Conservation (phyloP, 2,888 invertebrate species). For the Frankliniella intonsa region DNA sequence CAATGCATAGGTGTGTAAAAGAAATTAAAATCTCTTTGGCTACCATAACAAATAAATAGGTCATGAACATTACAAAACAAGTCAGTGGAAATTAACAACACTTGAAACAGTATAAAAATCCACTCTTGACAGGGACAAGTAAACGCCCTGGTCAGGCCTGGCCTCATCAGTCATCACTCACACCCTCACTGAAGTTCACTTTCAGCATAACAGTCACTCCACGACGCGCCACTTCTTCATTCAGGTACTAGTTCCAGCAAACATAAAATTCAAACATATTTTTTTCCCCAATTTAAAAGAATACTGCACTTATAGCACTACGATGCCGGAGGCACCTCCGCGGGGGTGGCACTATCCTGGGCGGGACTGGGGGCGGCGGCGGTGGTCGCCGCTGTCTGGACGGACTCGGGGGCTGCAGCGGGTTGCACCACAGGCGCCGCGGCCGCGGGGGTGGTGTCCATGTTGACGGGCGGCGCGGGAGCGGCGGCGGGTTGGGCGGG, state of each 20-base stretch:
- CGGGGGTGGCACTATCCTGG: neutral
- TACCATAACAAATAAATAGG: slow-evolving; percentile 15
- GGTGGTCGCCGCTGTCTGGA: neutral
- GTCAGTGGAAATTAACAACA: neutral
- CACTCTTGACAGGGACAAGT: no score
- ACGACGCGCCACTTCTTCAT: neutral
- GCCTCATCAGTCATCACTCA: neutral
- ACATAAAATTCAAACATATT: neutral
- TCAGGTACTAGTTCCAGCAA: slow-evolving; percentile 17
- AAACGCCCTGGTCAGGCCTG: no score
- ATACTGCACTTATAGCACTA: neutral
- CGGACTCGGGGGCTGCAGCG: neutral
- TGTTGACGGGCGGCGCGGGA: neutral
- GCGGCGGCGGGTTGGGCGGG: neutral
- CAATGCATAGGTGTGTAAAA: neutral
- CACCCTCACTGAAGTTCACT: neutral
- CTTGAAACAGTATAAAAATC: no score
- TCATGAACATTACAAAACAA: neutral
- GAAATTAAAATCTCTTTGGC: slow-evolving; percentile 18
- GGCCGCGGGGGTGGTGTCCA: slow-evolving; percentile 2
- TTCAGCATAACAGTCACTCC: neutral
- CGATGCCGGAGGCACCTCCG: neutral
- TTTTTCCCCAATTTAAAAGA: neutral
- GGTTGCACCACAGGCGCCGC: neutral
- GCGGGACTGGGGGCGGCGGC: neutral